Conservation (phyloP, 1,140 invertebrate genomes). For the Drosophila eugracilis region DNA sequence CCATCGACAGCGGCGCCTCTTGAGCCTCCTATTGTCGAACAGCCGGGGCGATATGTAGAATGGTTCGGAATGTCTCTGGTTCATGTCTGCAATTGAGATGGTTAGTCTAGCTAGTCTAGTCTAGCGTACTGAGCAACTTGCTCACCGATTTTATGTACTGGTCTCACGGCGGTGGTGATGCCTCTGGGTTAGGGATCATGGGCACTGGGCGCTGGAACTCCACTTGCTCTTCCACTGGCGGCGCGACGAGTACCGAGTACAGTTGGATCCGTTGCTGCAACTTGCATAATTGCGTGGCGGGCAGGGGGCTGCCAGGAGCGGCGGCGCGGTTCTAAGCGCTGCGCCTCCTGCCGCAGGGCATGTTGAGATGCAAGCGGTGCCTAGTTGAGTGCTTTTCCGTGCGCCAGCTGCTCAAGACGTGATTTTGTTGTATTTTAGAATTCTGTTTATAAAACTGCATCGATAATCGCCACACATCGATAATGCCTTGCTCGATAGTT, state of each 20-base stretch:
- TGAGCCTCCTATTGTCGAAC: constrained; percentile 75
- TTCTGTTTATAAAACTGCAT: constrained; percentile 31
- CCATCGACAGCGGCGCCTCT: constrained; percentile 65
- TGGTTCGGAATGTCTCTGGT: constrained; percentile 80
- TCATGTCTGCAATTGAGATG: constrained; percentile 49
- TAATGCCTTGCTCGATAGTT: neutral
- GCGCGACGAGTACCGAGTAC: too few relatives aligned
- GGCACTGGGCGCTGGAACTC: neutral
- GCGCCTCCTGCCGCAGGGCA: constrained; percentile 13
- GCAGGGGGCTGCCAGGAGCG: constrained; percentile 8
- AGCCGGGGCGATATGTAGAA: constrained; percentile 73
- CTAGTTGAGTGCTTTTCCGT: constrained; percentile 8
- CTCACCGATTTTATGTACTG: constrained; percentile 21
- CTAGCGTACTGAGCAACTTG: neutral
- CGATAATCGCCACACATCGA: constrained; percentile 12
- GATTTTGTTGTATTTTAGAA: constrained; percentile 17
- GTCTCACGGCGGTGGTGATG: constrained; percentile 1
- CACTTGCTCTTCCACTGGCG: constrained; percentile 35
- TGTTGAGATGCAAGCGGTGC: constrained; percentile 3
- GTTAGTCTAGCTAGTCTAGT: neutral
- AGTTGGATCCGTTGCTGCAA: constrained; percentile 59
- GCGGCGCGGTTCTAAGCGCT: constrained; percentile 7
- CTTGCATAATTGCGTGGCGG: constrained; percentile 74
- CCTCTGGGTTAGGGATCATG: neutral
- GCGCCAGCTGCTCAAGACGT: constrained; percentile 10